Evolutionary conservation across 1,140 invertebrate genomes (phyloP).

Genomic region (Hypsibius dujardini): DNA sequence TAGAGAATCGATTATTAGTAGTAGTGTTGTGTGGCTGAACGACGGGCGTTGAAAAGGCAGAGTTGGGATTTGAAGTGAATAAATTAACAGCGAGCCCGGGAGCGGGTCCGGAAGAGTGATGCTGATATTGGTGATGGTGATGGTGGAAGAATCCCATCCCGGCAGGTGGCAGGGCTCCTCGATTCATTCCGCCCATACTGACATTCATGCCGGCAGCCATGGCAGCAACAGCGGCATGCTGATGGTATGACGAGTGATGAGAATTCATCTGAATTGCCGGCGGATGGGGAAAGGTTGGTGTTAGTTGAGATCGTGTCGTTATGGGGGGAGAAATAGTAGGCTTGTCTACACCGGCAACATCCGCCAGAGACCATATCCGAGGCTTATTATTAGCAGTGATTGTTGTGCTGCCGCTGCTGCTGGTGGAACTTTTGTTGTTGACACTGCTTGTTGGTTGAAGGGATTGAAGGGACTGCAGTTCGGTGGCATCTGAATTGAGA

Average conservation of each 20-base stretch:
- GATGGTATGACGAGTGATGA: neutral
- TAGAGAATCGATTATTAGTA: too few relatives aligned
- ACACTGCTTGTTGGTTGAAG: neutral
- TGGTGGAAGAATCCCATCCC: neutral
- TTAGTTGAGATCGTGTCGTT: neutral
- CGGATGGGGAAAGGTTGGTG: neutral
- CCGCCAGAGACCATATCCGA: conserved; percentile 89
- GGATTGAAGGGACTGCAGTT: neutral
- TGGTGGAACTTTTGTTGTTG: neutral
- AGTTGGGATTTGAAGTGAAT: neutral
- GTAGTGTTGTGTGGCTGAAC: too few relatives aligned
- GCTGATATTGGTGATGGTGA: neutral
- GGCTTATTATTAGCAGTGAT: conserved; percentile 43
- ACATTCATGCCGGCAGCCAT: neutral
- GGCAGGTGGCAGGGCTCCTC: neutral
- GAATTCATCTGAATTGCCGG: neutral
- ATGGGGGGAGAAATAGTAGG: neutral
- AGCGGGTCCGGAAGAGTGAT: neutral
- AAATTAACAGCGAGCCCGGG: neutral
- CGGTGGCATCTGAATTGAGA: neutral
- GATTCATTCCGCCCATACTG: neutral
- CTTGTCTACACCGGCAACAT: conserved; percentile 47
- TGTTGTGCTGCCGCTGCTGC: neutral
- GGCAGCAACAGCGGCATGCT: neutral
- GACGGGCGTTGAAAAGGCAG: conserved; percentile 9